phyloP scores from a whole-genome alignment of 2,888 invertebrate species.

The Lycocerus yunnanus region DNA sequence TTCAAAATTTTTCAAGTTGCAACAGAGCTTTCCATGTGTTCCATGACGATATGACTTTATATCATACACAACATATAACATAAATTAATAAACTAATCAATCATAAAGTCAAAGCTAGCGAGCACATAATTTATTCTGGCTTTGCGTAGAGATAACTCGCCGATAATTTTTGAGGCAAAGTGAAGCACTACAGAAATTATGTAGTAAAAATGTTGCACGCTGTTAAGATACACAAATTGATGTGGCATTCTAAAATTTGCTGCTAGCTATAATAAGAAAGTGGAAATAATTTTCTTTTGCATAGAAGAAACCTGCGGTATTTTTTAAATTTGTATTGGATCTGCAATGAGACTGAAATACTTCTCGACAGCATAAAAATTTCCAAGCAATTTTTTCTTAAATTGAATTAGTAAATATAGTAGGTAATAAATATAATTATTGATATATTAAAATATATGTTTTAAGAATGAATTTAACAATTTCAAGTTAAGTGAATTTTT shows the following conservation, averaged over 20 bases:
- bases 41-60: background rate
- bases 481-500: too few species aligned
- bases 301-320: background rate
- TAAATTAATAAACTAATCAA: background rate
- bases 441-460: too few species aligned
- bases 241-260: background rate
- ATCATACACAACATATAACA: background rate
- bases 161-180: background rate
- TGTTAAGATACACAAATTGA: too few species aligned
- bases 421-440: too few species aligned
- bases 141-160: background rate
- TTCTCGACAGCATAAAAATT: background rate
- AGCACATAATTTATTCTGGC: background rate
- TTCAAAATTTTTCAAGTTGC: background rate
- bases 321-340: background rate
- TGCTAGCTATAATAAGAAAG: background rate
- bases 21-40: background rate
- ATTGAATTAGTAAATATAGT: too few species aligned
- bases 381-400: too few species aligned
- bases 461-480: too few species aligned
- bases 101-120: background rate
- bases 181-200: background rate
- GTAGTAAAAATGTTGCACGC: background rate
- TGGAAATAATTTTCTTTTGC: background rate
- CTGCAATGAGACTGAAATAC: background rate